Evolutionary conservation across 1,140 invertebrate genomes (phyloP).

Genomic region (Anagrus nilaparvatae): DNA sequence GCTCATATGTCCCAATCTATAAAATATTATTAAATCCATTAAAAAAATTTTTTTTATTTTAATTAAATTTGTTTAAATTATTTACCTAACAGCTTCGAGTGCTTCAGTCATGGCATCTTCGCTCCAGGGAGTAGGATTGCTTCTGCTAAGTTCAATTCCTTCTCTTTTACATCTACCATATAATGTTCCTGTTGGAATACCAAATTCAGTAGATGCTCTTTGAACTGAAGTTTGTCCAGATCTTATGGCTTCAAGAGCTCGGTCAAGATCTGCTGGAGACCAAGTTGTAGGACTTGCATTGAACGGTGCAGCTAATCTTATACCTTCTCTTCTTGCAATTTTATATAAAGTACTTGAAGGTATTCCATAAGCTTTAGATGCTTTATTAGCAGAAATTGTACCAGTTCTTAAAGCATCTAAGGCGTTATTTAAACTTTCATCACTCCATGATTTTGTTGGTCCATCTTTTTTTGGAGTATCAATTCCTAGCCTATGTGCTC

Average conservation of each 20-base stretch:
- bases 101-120: slow-evolving; percentile 84
- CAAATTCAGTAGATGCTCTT: slow-evolving; percentile 71
- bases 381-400: slow-evolving; percentile 80
- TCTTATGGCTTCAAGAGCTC: slow-evolving; percentile 72
- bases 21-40: slow-evolving; percentile 17
- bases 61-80: too few species aligned
- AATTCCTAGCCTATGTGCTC: slow-evolving; percentile 74
- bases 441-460: slow-evolving; percentile 76
- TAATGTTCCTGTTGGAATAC: slow-evolving; percentile 75
- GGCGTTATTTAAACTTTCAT: slow-evolving; percentile 69
- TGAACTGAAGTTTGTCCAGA: slow-evolving; percentile 75
- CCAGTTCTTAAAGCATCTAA: slow-evolving; percentile 70
- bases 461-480: slow-evolving; percentile 85
- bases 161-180: slow-evolving; percentile 80
- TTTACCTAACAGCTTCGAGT: slow-evolving; percentile 74
- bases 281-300: slow-evolving; percentile 84
- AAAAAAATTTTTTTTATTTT: not conserved
- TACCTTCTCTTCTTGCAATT: slow-evolving; percentile 79
- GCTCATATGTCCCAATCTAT: slow-evolving; percentile 79
- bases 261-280: slow-evolving; percentile 71
- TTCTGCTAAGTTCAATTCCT: slow-evolving; percentile 75
- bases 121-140: slow-evolving; percentile 80
- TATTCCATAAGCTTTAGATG: slow-evolving; percentile 82
- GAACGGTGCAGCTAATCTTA: slow-evolving; percentile 75
- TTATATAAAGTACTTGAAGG: slow-evolving; percentile 83